Evolutionary conservation across 1,140 invertebrate species (phyloP).

Genomic region (Leptinotarsa defecta): DNA sequence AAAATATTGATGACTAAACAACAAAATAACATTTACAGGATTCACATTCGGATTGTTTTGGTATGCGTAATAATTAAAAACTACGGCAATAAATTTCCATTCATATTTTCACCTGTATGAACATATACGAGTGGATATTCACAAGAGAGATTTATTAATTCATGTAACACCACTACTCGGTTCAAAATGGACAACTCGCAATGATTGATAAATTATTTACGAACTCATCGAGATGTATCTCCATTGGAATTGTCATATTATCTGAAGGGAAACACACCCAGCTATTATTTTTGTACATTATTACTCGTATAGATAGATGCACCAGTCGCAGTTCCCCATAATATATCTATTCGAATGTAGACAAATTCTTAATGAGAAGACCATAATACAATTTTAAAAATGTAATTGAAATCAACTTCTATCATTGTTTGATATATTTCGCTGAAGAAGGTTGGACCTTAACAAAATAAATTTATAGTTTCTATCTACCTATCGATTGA

Average conservation of each 20-base stretch:
- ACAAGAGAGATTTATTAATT: neutral
- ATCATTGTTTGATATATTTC: no score
- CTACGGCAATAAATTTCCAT: neutral
- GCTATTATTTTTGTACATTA: no score
- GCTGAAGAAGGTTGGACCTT: no score
- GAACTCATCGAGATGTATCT: neutral
- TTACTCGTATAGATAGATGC: no score
- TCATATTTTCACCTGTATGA: neutral
- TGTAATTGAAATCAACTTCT: no score
- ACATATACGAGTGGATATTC: neutral
- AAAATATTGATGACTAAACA: conserved; percentile 6
- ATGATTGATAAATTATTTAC: neutral
- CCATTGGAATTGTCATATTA: neutral
- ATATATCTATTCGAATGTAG: no score
- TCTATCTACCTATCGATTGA: no score
- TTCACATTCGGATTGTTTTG: neutral
- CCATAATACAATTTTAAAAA: no score
- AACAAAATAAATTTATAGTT: no score
- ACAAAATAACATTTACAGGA: neutral
- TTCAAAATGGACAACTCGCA: neutral
- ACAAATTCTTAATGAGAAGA: no score
- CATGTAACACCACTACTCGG: neutral
- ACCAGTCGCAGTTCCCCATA: no score
- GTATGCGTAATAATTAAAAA: neutral
- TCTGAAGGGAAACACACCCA: neutral